A percentile compares a stretch with the other conserved stretches of the same genome.
Conservation (phyloP, 2,113 vertebrate genomes). For the Salminus brasiliensis region DNA sequence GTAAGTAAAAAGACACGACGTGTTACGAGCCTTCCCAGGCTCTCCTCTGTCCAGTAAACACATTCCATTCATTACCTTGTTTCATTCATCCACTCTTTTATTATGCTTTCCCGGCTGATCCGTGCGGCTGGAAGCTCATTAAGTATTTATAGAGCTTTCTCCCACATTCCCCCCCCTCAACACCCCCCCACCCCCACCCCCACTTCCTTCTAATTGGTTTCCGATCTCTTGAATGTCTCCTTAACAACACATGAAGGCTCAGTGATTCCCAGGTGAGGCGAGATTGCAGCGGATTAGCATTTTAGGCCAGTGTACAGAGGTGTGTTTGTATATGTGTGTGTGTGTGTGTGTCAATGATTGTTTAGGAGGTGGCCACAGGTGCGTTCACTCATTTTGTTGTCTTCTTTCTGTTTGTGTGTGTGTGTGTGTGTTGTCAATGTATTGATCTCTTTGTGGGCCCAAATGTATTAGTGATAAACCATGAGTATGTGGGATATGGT, state of each 20-base stretch:
- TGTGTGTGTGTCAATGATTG: too few relatives aligned
- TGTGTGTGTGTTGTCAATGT: slow-evolving; percentile 1
- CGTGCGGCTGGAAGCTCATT: slow-evolving; percentile 3
- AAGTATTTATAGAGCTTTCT: slow-evolving; percentile 38
- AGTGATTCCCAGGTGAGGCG: slow-evolving; percentile 34
- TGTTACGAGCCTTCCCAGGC: too few relatives aligned
- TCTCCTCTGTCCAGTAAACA: not conserved
- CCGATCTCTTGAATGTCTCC: slow-evolving; percentile 41
- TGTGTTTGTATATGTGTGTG: slow-evolving; percentile 17
- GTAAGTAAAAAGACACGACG: too few relatives aligned
- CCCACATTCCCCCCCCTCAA: not conserved
- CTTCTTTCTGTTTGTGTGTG: not conserved
- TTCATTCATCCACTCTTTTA: not conserved
- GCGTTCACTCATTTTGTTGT: too few relatives aligned
- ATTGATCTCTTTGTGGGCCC: too few relatives aligned
- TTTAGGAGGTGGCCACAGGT: too few relatives aligned
- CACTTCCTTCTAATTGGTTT: slow-evolving; percentile 26
- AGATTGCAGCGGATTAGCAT: slow-evolving; percentile 55
- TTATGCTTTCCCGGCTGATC: slow-evolving; percentile 7
- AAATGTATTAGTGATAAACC: too few relatives aligned
- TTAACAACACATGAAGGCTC: slow-evolving; percentile 42
- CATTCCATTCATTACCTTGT: not conserved
- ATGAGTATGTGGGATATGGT: not conserved
- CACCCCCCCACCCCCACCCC: not conserved
- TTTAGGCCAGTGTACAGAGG: too few relatives aligned